Conservation (phyloP, 2,888 invertebrate species). For the Capitulum mitella region DNA sequence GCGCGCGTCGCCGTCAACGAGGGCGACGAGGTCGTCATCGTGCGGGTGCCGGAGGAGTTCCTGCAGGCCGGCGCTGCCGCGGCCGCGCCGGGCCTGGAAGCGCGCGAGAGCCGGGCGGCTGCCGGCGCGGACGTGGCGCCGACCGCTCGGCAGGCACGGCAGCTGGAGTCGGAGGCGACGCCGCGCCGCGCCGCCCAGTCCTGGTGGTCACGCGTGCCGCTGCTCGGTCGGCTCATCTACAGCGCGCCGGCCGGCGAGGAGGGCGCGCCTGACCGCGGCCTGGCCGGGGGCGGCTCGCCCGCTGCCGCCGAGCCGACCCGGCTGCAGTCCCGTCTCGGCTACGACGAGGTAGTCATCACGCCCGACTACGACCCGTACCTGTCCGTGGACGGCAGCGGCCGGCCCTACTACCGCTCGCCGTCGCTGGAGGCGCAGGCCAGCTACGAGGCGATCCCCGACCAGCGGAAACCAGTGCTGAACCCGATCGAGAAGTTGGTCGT, state of each 20-base stretch:
- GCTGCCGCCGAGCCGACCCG: background rate
- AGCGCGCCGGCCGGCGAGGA: background rate
- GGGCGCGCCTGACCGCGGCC: background rate
- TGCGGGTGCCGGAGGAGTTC: background rate
- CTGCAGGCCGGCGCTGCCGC: background rate
- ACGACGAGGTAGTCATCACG: background rate
- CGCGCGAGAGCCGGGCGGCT: background rate
- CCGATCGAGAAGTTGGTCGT: background rate
- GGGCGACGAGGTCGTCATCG: background rate
- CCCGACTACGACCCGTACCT: background rate
- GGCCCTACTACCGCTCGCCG: background rate
- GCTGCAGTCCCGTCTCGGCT: background rate
- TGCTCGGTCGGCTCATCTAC: background rate
- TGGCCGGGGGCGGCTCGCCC: background rate
- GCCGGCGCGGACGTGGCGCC: background rate
- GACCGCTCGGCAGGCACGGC: background rate
- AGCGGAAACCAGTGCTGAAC: constrained; percentile 1
- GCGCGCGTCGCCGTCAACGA: background rate
- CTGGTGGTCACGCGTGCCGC: background rate
- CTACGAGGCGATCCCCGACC: background rate
- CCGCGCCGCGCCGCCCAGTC: background rate
- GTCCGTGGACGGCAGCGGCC: background rate
- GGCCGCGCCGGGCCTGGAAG: background rate
- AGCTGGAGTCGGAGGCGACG: too few species aligned
- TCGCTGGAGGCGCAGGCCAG: background rate